Evolutionary conservation across 2,888 invertebrate genomes (phyloP), one percentile per base, ranked within the genome.

Genomic region (Stegana nigrithorax): DNA sequence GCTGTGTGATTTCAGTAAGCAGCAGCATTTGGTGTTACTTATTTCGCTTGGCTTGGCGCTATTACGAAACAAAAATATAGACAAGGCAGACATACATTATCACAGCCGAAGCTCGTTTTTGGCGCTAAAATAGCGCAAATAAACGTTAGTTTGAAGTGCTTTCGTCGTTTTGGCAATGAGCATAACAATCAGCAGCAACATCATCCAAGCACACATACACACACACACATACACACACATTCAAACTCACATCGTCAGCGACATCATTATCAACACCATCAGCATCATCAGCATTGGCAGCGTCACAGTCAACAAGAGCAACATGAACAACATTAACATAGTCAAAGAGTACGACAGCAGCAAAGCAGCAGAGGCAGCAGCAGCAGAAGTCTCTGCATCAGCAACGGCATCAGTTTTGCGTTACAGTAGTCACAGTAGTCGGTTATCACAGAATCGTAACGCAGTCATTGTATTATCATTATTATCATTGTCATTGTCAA

Each of bases 111-210:
- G n/a, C n/a, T n/a, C n/a, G n/a, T n/a, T n/a, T 42, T 47, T 47
- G 47, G 25, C 47, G 23, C 47, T 47, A 47, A 47, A 47, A 47
- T 47, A 47, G 47, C 47, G 12, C 23, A 47, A n/a, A 47, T 47
- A 17, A 47, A 25, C 47, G 47, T 47, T 47, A 47, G 47, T 47
- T 47, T 47, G 47, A 47, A 47, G 47, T 47, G 47, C 25, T 47
- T 47, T 17, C 25, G 47, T 25, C 47, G 25, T 47, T 47, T 23
- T 47, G 47, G 23, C 47, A 47, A 47, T 47, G 25, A 47, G 47
- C 23, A 47, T 47, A 47, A 25, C 47, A 47, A 47, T 47, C 47
- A 47, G 25, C 25, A 47, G 6, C 45, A 45, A 17, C 45, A 45
- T 21, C 7, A 45, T 21, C 21, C 19, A 17, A 19, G 21, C 19